Percentiles rank a stretch among this genome's conserved stretches.
Evolutionary conservation across 2,113 vertebrate species (phyloP).

Genomic region (Xyrauchen texanus): DNA sequence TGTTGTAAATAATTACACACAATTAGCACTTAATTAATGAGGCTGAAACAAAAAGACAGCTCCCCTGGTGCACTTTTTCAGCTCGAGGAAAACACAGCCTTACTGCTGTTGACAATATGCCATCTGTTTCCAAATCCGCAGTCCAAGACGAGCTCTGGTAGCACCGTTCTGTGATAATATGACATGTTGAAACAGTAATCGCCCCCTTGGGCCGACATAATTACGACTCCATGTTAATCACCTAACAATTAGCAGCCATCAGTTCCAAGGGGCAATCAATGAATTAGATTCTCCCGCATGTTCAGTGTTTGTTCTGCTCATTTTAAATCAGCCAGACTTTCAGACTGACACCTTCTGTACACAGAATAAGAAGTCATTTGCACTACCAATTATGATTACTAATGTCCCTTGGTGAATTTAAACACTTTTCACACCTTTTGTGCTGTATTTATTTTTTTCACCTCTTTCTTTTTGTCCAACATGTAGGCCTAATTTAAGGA

Average conservation of each 20-base stretch:
- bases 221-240: conserved; percentile 99
- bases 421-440: conserved; percentile 79
- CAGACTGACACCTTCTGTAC: conserved; percentile 83
- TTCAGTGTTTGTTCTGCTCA: conserved; percentile 70
- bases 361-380: conserved; percentile 90
- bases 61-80: conserved; percentile 72
- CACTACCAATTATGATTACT: conserved; percentile 87
- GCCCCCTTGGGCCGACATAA: conserved; percentile 98
- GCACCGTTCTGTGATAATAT: conserved; percentile 88
- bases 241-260: conserved; percentile 99
- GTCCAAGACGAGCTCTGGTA: conserved; percentile 90
- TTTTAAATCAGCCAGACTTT: conserved; percentile 79
- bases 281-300: conserved; percentile 84
- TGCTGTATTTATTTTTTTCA: conserved; percentile 33
- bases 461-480: not conserved
- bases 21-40: conserved; percentile 83
- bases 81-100: conserved; percentile 84
- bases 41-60: conserved; percentile 79
- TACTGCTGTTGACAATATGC: conserved; percentile 93
- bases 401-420: conserved; percentile 85
- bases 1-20: conserved; percentile 82
- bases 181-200: conserved; percentile 99
- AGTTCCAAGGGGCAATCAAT: conserved; percentile 71
- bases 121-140: conserved; percentile 91
- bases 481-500: no score